Evolutionary conservation across 2,797 vertebrate species (phyloP).

Genomic region (Otus scops): DNA sequence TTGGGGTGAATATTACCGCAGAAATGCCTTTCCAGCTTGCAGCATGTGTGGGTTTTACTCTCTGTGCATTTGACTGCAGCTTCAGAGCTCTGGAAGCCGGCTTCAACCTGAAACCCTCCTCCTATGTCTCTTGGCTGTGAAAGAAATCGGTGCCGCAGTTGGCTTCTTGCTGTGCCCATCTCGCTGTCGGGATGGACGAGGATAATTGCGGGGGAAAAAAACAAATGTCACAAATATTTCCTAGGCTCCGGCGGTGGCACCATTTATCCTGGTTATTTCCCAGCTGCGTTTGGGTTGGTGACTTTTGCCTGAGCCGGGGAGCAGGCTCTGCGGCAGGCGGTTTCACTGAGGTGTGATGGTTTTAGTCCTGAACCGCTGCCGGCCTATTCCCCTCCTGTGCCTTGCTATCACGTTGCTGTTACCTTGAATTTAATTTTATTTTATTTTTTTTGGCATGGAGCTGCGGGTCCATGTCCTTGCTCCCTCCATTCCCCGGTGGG

Average conservation of each 20-base stretch:
- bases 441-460: rapidly evolving
- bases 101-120: neutral
- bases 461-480: neutral
- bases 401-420: neutral
- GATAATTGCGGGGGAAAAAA: rapidly evolving
- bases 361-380: neutral
- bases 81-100: neutral
- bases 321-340: rapidly evolving
- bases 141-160: neutral
- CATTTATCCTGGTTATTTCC: neutral
- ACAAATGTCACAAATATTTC: neutral
- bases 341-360: neutral
- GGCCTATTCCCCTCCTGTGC: neutral
- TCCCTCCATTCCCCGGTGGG: rapidly evolving
- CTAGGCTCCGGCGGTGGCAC: rapidly evolving
- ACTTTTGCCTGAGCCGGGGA: neutral
- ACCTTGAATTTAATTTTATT: neutral
- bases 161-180: conserved; percentile 5
- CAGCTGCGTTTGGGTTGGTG: rapidly evolving
- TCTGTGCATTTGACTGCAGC: neutral
- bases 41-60: neutral
- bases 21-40: neutral
- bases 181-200: neutral
- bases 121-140: neutral
- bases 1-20: neutral